Conservation (phyloP, 2,888 invertebrate species). For the Embidobia sp. region DNA sequence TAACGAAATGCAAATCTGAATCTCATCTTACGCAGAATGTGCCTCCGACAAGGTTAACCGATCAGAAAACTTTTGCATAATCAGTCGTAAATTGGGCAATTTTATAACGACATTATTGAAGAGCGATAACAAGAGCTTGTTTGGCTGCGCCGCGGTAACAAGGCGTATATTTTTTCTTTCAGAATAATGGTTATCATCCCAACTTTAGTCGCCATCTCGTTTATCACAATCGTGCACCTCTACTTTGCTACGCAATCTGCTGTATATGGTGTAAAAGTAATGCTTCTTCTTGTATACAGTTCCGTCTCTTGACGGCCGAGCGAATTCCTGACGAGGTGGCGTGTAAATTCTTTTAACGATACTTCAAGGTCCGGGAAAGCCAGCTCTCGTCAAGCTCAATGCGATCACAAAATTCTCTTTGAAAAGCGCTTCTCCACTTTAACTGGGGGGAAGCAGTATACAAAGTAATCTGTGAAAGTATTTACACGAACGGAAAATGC, state of each 20-base stretch:
- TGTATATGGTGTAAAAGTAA: conserved; percentile 52
- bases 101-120: conserved; percentile 34
- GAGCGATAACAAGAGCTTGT: conserved; percentile 25
- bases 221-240: conserved; percentile 62
- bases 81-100: conserved; percentile 41
- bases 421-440: conserved; percentile 68
- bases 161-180: conserved; percentile 38
- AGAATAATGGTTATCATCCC: conserved; percentile 47
- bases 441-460: conserved; percentile 30
- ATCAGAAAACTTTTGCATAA: conserved; percentile 51
- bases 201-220: conserved; percentile 50
- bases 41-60: conserved; percentile 23
- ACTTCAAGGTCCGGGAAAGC: conserved; percentile 74
- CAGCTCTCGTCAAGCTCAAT: conserved; percentile 62
- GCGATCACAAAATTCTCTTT: conserved; percentile 76
- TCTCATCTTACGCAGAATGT: conserved; percentile 23
- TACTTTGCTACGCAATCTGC: conserved; percentile 51
- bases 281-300: conserved; percentile 48
- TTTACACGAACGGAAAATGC: conserved; percentile 46
- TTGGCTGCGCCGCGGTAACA: conserved; percentile 32
- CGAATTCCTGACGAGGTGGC: conserved; percentile 78
- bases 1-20: conserved; percentile 43
- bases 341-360: conserved; percentile 81
- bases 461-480: conserved; percentile 35
- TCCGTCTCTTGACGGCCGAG: conserved; percentile 74